Evolutionary conservation across 2,113 vertebrate genomes (phyloP).

Genomic region (Hassar affinis): DNA sequence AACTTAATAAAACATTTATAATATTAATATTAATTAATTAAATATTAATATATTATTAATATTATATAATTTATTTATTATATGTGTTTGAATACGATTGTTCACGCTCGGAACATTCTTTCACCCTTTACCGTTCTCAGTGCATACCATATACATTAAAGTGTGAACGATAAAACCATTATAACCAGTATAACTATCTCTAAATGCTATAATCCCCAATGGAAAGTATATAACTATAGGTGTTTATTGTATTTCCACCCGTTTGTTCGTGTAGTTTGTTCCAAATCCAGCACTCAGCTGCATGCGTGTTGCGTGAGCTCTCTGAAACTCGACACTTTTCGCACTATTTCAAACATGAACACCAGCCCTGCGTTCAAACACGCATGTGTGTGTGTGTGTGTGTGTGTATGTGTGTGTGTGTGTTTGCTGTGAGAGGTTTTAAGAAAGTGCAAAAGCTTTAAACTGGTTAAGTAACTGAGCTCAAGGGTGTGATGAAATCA

Average conservation of each 20-base stretch:
- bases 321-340: constrained; percentile 41
- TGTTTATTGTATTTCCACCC: not conserved
- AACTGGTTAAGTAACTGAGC: too few relatives aligned
- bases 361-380: constrained; percentile 40
- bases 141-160: not conserved
- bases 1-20: too few relatives aligned
- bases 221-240: too few relatives aligned
- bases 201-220: too few relatives aligned
- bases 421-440: constrained; percentile 65
- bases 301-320: not conserved
- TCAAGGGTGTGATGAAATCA: too few relatives aligned
- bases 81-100: not conserved
- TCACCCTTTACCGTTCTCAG: not conserved
- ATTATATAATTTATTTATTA: not conserved
- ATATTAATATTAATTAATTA: not conserved
- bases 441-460: constrained; percentile 54
- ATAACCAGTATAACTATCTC: not conserved
- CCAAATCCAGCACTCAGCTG: not conserved
- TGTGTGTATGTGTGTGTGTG: constrained; percentile 44
- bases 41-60: not conserved
- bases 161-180: not conserved
- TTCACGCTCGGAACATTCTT: not conserved
- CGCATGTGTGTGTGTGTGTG: constrained; percentile 12
- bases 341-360: constrained; percentile 66
- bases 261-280: not conserved